A percentile compares a stretch with the other conserved stretches of the same genome.
phyloP scores from a whole-genome alignment of 2,888 invertebrate species.

The Philaethria dido region DNA sequence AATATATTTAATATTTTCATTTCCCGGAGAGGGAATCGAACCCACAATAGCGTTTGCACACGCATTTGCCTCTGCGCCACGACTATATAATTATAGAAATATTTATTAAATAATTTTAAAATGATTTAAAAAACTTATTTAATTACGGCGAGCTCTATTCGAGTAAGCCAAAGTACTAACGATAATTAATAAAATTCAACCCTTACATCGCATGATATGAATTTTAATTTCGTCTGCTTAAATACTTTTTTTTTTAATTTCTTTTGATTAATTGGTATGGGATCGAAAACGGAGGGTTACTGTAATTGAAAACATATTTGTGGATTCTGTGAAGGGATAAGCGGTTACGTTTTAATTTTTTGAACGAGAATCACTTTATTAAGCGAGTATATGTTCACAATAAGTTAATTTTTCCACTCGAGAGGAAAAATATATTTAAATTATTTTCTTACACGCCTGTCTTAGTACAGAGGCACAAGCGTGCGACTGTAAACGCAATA shows the following conservation, averaged over 20 bases:
- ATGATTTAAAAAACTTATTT: background rate
- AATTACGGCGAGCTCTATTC: constrained; percentile 22
- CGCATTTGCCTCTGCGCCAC: too few species aligned
- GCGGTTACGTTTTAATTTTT: background rate
- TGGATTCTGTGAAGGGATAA: constrained; percentile 4
- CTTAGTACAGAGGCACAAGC: too few species aligned
- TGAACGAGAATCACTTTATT: background rate
- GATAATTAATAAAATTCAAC: constrained; percentile 33
- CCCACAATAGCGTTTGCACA: too few species aligned
- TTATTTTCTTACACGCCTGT: too few species aligned
- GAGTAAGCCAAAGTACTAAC: constrained; percentile 19
- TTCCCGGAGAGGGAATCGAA: too few species aligned
- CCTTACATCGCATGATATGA: constrained; percentile 28
- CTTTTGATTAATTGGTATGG: constrained; percentile 25
- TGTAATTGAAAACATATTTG: constrained; percentile 22
- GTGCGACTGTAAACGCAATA: too few species aligned
- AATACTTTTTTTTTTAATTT: constrained; percentile 27
- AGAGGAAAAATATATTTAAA: too few species aligned
- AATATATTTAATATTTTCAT: too few species aligned
- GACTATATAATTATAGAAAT: too few species aligned
- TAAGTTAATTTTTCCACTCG: background rate
- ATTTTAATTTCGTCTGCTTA: constrained; percentile 29
- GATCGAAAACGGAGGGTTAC: constrained; percentile 3
- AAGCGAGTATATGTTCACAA: background rate
- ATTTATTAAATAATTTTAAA: background rate